A percentile compares a stretch with the other conserved stretches of the same genome.
Conservation (phyloP, 2,113 vertebrate species). For the Podarcis cretensis region DNA sequence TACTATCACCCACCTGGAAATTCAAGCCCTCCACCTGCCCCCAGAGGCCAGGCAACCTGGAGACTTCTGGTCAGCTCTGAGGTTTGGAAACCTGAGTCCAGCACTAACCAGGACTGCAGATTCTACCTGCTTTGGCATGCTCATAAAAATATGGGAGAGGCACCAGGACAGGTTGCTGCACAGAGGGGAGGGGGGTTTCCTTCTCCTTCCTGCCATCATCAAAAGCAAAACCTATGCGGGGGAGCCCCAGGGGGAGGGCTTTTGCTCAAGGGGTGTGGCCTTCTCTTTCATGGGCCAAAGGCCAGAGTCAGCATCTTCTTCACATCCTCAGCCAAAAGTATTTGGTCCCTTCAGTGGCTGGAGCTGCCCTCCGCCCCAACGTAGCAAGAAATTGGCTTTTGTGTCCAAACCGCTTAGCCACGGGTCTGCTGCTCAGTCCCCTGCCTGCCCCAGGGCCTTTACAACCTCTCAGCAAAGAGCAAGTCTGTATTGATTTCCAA, state of each 20-base stretch:
- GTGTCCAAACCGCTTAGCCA: constrained; percentile 23
- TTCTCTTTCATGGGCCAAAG: neutral
- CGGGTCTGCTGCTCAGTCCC: no score
- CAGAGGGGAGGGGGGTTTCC: no score
- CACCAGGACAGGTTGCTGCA: no score
- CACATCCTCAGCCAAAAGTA: neutral
- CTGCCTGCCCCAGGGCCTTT: constrained; percentile 2
- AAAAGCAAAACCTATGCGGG: neutral
- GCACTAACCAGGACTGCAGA: neutral
- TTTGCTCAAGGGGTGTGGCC: neutral
- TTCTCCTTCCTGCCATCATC: neutral
- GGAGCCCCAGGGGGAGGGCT: no score
- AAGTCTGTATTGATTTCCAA: constrained; percentile 79
- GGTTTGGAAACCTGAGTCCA: no score
- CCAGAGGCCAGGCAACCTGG: no score
- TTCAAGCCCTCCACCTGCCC: no score
- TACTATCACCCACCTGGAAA: no score
- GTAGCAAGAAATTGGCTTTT: constrained; percentile 22
- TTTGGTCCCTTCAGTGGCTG: neutral
- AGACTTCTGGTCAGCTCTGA: no score
- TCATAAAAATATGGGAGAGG: neutral
- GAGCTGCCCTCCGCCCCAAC: constrained; percentile 21
- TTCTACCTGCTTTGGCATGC: no score
- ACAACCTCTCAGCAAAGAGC: constrained; percentile 65
- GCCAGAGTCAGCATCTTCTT: neutral